Conservation (phyloP, 2,797 vertebrate species). For the Lates japonicus region DNA sequence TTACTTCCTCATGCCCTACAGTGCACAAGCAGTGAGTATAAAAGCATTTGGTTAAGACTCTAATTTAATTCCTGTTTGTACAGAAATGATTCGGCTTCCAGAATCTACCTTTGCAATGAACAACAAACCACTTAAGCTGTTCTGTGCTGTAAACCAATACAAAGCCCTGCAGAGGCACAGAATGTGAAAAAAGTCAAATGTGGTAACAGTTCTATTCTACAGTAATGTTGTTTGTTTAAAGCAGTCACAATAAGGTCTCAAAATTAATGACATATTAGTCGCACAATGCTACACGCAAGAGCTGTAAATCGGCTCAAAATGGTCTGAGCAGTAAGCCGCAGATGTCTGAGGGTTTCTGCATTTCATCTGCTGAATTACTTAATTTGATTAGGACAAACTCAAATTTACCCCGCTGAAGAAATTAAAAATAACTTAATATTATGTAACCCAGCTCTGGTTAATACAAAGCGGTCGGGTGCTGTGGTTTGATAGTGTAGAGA, state of each 20-base stretch:
- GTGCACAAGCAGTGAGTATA: background rate
- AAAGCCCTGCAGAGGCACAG: background rate
- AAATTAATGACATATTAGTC: background rate
- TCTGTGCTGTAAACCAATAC: background rate
- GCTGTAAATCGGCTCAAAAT: background rate
- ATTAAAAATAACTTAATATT: slow-evolving; percentile 7
- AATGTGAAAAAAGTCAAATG: background rate
- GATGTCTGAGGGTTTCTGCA: background rate
- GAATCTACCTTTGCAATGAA: background rate
- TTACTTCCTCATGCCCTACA: too few relatives aligned
- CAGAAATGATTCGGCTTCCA: background rate
- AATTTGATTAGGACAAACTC: slow-evolving; percentile 21
- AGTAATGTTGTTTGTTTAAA: background rate
- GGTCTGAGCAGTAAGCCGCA: background rate
- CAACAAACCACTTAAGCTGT: background rate
- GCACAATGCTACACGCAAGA: background rate
- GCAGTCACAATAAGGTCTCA: background rate
- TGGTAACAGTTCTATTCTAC: background rate
- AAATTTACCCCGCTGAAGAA: background rate
- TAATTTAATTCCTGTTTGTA: background rate
- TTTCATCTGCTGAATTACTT: slow-evolving; percentile 9
- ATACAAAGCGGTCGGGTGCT: background rate
- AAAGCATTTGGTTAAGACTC: background rate
- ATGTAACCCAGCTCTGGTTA: slow-evolving; percentile 27
- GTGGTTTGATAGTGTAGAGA: slow-evolving; percentile 12